These are phyloP conservation scores for Syrphus vitripennis DNA, from an alignment of 2,888 invertebrate genomes.

Conservation along the genomic window DNA sequence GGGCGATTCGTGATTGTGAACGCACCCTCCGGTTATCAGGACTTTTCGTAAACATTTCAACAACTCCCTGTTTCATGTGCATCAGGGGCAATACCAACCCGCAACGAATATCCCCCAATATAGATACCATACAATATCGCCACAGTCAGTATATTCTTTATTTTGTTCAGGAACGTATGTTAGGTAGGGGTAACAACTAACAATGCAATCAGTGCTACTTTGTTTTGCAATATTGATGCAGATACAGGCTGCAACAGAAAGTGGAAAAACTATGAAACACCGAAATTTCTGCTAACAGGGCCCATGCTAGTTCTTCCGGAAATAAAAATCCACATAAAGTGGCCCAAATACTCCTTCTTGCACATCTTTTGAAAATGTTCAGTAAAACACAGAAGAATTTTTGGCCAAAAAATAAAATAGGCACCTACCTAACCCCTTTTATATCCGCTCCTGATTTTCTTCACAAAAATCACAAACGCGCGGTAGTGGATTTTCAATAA, in stretches of 20 bases:
- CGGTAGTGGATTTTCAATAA: constrained; percentile 68
- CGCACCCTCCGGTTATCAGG: constrained; percentile 76
- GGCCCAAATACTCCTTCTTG: no score
- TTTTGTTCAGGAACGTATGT: background rate
- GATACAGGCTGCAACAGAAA: background rate
- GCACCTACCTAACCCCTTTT: no score
- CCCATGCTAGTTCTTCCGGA: background rate
- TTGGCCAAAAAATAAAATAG: no score
- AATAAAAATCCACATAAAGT: no score
- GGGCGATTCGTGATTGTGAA: constrained; percentile 77
- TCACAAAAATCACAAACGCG: constrained; percentile 21
- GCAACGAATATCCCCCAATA: constrained; percentile 4
- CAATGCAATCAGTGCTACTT: no score
- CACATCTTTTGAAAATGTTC: no score
- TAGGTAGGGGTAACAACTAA: background rate
- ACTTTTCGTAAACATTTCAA: constrained; percentile 75
- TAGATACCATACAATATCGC: background rate
- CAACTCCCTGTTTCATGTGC: constrained; percentile 72
- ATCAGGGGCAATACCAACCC: constrained; percentile 26
- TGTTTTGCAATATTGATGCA: no score
- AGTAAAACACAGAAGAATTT: no score
- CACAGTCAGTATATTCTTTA: background rate
- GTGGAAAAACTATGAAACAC: background rate
- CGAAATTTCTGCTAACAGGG: background rate
- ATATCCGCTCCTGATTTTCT: background rate